Conservation (phyloP, 2,113 vertebrate species). For the Atlantisia rogersi region DNA sequence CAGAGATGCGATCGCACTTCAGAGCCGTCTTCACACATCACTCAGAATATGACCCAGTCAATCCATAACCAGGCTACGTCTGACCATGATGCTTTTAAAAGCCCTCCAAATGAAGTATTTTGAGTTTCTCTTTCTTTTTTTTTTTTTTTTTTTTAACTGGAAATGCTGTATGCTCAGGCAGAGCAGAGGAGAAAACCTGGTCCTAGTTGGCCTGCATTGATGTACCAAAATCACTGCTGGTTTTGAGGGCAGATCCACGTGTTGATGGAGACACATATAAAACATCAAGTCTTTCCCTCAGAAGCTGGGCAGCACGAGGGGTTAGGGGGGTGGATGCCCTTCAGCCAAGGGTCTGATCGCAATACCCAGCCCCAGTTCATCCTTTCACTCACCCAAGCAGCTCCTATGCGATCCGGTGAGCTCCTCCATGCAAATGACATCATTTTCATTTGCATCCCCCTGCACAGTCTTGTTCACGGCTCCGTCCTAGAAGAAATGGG, state of each 20-base stretch:
- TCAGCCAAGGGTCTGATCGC: neutral
- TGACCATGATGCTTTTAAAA: neutral
- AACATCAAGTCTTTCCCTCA: neutral
- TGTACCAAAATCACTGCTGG: neutral
- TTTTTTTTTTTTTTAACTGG: neutral
- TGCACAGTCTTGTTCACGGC: neutral
- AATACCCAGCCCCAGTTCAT: neutral
- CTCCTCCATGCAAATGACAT: neutral
- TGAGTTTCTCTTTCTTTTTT: neutral
- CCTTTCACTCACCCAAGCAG: neutral
- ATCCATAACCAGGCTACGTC: neutral
- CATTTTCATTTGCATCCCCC: neutral
- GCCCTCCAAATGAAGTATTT: neutral
- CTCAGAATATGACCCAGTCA: neutral
- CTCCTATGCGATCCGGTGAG: neutral
- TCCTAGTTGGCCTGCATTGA: neutral
- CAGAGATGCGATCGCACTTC: neutral
- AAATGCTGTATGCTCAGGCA: neutral
- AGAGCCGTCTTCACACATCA: accelerated
- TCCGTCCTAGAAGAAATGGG: neutral
- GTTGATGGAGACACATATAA: neutral
- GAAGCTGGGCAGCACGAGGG: accelerated
- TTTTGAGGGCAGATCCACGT: neutral
- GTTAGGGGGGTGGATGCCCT: neutral
- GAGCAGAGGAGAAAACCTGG: neutral